Conservation (phyloP, 1,140 invertebrate genomes). For the Planococcus citri region DNA sequence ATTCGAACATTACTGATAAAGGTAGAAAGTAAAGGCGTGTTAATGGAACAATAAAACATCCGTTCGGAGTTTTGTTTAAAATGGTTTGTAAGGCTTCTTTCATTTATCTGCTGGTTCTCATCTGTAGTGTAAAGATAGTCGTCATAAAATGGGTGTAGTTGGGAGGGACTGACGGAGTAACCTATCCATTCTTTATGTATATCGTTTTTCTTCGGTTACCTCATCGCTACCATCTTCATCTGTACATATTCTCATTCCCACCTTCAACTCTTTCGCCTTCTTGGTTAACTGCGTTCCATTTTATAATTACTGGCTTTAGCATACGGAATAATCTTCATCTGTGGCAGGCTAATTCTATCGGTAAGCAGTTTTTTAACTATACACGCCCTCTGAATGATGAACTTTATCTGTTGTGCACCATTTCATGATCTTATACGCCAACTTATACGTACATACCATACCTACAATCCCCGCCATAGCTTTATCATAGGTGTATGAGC, state of each 20-base stretch:
- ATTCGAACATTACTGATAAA: constrained; percentile 14
- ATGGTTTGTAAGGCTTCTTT: constrained; percentile 17
- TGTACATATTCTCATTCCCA: constrained; percentile 17
- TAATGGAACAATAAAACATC: constrained; percentile 18
- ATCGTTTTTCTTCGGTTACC: constrained; percentile 1
- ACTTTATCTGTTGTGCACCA: constrained; percentile 10
- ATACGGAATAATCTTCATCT: constrained; percentile 10
- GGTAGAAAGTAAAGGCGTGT: constrained; percentile 19
- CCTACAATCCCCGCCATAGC: constrained; percentile 8
- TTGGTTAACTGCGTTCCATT: background rate
- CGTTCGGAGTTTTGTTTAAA: constrained; percentile 19
- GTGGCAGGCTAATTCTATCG: constrained; percentile 10
- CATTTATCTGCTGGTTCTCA: background rate
- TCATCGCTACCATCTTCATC: constrained; percentile 20
- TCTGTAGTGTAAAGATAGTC: constrained; percentile 14
- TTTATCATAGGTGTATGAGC: constrained; percentile 19
- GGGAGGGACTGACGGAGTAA: background rate
- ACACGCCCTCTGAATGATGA: constrained; percentile 15
- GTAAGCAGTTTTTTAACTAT: constrained; percentile 20
- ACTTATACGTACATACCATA: no score
- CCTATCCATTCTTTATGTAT: constrained; percentile 18
- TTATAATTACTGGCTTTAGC: constrained; percentile 9
- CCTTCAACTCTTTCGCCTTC: background rate
- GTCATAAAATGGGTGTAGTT: constrained; percentile 19
- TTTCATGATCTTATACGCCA: constrained; percentile 1